Evolutionary conservation across 2,797 vertebrate genomes (phyloP), one percentile per base, ranked within the genome.

Genomic region (Neosilurus mollespiculum): DNA sequence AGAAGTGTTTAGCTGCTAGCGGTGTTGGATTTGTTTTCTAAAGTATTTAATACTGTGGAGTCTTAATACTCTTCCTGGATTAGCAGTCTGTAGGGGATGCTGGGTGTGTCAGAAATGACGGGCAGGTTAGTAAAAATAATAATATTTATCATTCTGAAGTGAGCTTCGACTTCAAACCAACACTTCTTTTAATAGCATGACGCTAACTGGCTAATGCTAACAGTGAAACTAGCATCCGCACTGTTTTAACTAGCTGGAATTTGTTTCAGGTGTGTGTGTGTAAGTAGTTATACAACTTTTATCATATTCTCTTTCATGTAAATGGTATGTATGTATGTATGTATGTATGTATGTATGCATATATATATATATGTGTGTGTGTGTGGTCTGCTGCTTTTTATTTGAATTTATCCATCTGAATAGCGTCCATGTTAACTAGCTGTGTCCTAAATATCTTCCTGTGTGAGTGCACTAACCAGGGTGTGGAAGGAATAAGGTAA

Each of bases 21-120:
- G 30, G 9, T 56, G 14, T 12, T 24, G 4, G 4, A 30, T 53
- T 76, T 70, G 9, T 20, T 12, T 11, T 5, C 56, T 26, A 4
- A 34, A 58, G 0, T 26, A 15, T 8, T 71, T 49, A 0, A 49
- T 34, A 9, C 15, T 64, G 82, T 77, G 26, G 62, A 18, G 8
- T 54, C 67, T 8, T 61, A 84, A 83, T 84, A 84, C 80, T 80
- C 51, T 84, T 79, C 84, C 85, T 75, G 71, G 70, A n/a, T 64
- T 22, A 73, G 64, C 9, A 64, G 69, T 67, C 2, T 69, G 79
- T 79, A 85, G 89, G 92, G 80, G 92, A 95, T 95, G 94, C 91
- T 95, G 88, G 94, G 90, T 9, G 92, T 95, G 51, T 88, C 91
- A 30, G 94, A 92, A 62, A 94, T 94, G 94, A 92, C 94, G 91